Percentiles rank a stretch among this genome's conserved stretches.
phyloP scores from a whole-genome alignment of 1,140 invertebrate species.

The Bombus pyrosoma region DNA sequence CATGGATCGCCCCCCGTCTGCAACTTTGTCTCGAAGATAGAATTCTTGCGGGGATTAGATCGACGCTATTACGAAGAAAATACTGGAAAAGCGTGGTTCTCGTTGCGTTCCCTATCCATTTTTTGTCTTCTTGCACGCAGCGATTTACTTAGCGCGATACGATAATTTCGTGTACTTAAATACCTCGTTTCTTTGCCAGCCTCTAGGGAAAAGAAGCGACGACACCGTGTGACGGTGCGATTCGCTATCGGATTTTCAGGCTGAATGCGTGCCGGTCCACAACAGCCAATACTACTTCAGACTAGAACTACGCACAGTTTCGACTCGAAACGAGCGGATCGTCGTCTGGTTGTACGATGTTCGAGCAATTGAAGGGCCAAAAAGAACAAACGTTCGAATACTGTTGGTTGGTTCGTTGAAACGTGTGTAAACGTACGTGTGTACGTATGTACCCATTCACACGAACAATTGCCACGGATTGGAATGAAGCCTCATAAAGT shows the following conservation, averaged over 20 bases:
- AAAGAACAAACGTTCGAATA: not conserved
- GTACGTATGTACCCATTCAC: not conserved
- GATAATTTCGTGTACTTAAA: not conserved
- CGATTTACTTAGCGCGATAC: not conserved
- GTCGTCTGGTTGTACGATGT: not conserved
- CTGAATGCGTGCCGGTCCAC: not conserved
- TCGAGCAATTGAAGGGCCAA: not conserved
- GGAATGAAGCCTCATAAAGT: not conserved
- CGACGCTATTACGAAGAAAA: constrained; percentile 5
- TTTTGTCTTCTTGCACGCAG: no score
- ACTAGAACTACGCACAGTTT: not conserved
- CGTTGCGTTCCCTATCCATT: not conserved
- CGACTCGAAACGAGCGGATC: not conserved
- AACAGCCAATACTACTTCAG: not conserved
- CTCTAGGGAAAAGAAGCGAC: not conserved
- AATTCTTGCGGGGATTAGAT: not conserved
- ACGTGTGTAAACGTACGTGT: no score
- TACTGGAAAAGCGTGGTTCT: not conserved
- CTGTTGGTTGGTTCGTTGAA: not conserved
- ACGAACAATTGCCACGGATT: not conserved
- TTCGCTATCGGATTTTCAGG: constrained; percentile 27
- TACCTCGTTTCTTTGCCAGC: not conserved
- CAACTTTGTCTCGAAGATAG: no score
- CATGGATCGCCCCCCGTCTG: not conserved
- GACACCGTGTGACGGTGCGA: not conserved